Evolutionary conservation across 2,888 invertebrate species (phyloP), one percentile per base, ranked within the genome.

Genomic region (Acanthococcus lagerstroemiae): DNA sequence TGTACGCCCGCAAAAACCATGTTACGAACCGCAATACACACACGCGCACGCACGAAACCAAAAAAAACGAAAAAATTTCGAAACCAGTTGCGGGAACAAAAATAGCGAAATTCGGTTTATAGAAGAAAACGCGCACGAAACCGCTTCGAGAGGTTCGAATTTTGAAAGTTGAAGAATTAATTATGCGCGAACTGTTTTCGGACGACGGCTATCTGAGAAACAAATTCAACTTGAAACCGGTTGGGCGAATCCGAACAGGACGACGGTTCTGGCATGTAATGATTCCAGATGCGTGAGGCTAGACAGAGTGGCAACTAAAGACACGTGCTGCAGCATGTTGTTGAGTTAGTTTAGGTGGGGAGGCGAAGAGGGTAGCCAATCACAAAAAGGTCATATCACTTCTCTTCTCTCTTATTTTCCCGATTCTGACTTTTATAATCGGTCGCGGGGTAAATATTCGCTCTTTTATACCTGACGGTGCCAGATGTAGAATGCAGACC

Each of bases 271-370:
- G 54, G 37, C 54, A 63, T 52, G 54, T 63, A 63, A 63, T 63
- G 63, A 63, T 63, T 52, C 52, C 54, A 63, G 63, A 63, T 63
- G 63, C 63, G 63, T 63, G 54, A 63, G 54, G 54, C 63, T 63
- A 63, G 63, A 63, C 63, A 63, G 63, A 37, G 52, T 63, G 63
- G 63, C 63, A 63, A 54, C 63, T 52, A 63, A 54, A 63, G 63
- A 63, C 63, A 63, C 63, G 63, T 63, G 63, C 63, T 63, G 54
- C 54, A 30, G 52, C 24, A 30, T 63, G 63, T 61, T 48, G 48
- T 63, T n/a, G n/a, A 22, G 37, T 52, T 19, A 26, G 7, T 22
- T 17, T 24, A 37, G 26, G 54, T 52, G 63, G 63, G 63, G 54
- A 37, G 63, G 21, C n/a, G 24, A 30, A 50, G 27, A 17, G 37